Conservation (phyloP, 92 coral and sea anemone species). For the Phenganax subtilis region DNA sequence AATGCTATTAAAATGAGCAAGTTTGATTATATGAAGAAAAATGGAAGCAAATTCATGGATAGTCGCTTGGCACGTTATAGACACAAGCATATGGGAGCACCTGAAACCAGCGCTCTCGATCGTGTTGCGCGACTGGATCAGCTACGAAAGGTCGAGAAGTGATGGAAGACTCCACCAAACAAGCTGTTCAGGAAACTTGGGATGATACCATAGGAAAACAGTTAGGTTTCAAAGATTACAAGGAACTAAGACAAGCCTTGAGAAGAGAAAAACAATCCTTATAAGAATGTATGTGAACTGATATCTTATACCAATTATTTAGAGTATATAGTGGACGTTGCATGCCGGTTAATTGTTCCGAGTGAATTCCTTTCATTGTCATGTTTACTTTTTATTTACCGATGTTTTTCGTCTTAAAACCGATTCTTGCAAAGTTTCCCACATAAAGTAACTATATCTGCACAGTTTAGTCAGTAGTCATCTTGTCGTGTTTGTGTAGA, state of each 20-base stretch:
- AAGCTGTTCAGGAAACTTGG: slow-evolving; percentile 8
- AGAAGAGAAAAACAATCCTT: not conserved
- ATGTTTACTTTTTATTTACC: too few relatives aligned
- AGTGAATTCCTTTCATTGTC: too few relatives aligned
- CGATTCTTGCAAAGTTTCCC: too few relatives aligned
- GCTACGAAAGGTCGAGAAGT: not conserved
- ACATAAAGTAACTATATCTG: too few relatives aligned
- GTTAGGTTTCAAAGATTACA: not conserved
- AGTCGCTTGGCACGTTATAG: not conserved
- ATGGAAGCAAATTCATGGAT: not conserved
- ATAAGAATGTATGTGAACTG: too few relatives aligned
- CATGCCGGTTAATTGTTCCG: too few relatives aligned
- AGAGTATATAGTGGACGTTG: too few relatives aligned
- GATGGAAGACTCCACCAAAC: slow-evolving; percentile 1
- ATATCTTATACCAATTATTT: too few relatives aligned
- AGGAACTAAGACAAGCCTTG: slow-evolving; percentile 3
- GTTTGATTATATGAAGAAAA: slow-evolving; percentile 20
- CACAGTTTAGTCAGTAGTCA: too few relatives aligned
- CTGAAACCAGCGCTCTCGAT: not conserved
- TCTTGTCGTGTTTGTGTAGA: too few relatives aligned
- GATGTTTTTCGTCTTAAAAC: too few relatives aligned
- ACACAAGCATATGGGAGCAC: slow-evolving; percentile 2
- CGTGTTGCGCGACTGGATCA: slow-evolving; percentile 2
- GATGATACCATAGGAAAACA: not conserved
- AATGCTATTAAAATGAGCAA: slow-evolving; percentile 20